Conservation (phyloP, 2,797 vertebrate species). For the Rhincodon typus region DNA sequence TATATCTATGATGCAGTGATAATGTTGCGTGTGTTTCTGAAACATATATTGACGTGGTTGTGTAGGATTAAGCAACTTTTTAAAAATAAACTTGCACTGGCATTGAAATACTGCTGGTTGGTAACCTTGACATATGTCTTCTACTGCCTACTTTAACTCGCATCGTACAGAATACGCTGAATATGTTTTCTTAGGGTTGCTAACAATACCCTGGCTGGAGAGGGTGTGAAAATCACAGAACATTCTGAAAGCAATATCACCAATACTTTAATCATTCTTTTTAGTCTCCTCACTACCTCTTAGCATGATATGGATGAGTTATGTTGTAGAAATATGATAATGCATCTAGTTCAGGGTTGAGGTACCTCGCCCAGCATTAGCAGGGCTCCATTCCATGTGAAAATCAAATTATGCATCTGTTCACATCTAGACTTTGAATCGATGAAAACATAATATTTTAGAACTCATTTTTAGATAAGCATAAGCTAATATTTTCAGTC, state of each 20-base stretch:
- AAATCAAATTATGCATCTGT: background rate
- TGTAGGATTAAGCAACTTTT: background rate
- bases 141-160: background rate
- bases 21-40: too few relatives aligned
- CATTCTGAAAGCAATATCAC: background rate
- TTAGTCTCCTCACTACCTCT: background rate
- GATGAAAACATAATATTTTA: background rate
- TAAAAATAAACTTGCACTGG: background rate
- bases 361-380: background rate
- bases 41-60: too few relatives aligned
- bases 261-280: background rate
- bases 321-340: background rate
- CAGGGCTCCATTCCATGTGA: background rate
- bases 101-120: background rate
- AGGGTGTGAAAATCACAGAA: background rate
- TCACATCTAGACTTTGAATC: background rate
- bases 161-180: background rate
- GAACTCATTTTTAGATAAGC: background rate
- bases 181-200: background rate
- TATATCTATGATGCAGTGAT: too few relatives aligned
- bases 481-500: background rate
- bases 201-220: background rate
- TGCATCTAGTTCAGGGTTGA: background rate
- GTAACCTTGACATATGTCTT: background rate
- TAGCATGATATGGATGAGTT: background rate